A percentile compares a stretch with the other conserved stretches of the same genome.
These are phyloP conservation scores for Periophthalmodon schlosseri DNA, from an alignment of 2,113 vertebrate species.

Conservation along the genomic window DNA sequence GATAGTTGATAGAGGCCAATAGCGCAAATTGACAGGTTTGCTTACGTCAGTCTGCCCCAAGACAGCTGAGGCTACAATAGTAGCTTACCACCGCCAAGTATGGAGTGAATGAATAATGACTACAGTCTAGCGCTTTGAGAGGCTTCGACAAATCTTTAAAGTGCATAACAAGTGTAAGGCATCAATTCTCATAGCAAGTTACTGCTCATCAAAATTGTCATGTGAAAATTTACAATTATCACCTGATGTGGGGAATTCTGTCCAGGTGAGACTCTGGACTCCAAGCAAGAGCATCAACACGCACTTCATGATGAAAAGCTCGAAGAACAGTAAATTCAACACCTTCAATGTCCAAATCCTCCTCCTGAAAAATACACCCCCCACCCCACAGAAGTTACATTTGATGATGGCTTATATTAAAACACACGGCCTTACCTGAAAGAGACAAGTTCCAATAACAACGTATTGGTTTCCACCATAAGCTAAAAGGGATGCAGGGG, in stretches of 20 bases:
- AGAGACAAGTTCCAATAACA: conserved; percentile 86
- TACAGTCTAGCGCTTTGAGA: no score
- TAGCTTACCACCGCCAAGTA: no score
- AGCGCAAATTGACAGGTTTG: no score
- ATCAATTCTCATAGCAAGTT: background rate
- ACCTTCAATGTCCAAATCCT: conserved; percentile 87
- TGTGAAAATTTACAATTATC: conserved; percentile 16
- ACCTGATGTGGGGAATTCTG: conserved; percentile 86
- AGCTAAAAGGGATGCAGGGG: conserved; percentile 85
- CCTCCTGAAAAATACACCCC: conserved; percentile 79
- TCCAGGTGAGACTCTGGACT: conserved; percentile 92
- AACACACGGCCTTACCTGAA: conserved; percentile 81
- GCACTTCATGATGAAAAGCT: conserved; percentile 86
- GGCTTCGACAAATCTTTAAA: no score
- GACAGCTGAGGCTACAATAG: no score
- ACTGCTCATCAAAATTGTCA: background rate
- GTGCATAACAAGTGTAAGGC: no score
- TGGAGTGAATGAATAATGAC: no score
- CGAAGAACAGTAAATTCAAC: conserved; percentile 86
- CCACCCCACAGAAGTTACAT: background rate
- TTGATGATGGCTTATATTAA: background rate
- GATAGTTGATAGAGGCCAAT: no score
- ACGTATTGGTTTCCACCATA: conserved; percentile 92
- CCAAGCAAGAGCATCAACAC: conserved; percentile 91
- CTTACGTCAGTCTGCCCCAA: no score